phyloP scores from a whole-genome alignment of 2,113 vertebrate species.

The Mystacornis crossleyi region DNA sequence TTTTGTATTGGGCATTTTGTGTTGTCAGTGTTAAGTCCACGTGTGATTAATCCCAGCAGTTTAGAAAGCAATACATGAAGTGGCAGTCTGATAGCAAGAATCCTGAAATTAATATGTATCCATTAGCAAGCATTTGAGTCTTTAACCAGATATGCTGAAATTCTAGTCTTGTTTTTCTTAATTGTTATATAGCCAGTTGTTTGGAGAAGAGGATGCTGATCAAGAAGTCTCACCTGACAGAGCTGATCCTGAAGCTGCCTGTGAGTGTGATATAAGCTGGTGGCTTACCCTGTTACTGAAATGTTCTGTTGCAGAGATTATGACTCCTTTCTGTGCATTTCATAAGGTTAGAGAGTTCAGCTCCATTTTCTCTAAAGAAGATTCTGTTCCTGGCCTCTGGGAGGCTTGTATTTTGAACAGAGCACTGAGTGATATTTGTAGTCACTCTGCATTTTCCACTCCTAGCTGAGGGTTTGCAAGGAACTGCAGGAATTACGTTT shows the following conservation, averaged over 20 bases:
- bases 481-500: background rate
- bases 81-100: background rate
- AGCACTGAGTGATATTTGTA: background rate
- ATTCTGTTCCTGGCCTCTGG: background rate
- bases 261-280: conserved; percentile 77
- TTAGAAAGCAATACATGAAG: background rate
- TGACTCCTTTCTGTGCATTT: background rate
- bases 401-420: background rate
- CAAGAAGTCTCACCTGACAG: conserved; percentile 98
- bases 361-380: background rate
- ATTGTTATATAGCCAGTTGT: conserved; percentile 85
- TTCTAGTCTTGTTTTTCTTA: background rate
- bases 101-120: background rate
- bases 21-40: background rate
- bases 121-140: background rate
- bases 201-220: conserved; percentile 98
- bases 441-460: background rate
- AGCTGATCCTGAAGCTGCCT: conserved; percentile 94
- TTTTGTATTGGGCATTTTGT: background rate
- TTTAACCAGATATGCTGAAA: background rate
- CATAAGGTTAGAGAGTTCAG: background rate
- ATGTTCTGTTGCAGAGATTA: background rate
- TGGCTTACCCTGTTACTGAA: background rate
- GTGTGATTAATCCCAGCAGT: background rate
- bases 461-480: background rate